Evolutionary conservation across 2,888 invertebrate species (phyloP).

Genomic region (Drosophila macrospina): DNA sequence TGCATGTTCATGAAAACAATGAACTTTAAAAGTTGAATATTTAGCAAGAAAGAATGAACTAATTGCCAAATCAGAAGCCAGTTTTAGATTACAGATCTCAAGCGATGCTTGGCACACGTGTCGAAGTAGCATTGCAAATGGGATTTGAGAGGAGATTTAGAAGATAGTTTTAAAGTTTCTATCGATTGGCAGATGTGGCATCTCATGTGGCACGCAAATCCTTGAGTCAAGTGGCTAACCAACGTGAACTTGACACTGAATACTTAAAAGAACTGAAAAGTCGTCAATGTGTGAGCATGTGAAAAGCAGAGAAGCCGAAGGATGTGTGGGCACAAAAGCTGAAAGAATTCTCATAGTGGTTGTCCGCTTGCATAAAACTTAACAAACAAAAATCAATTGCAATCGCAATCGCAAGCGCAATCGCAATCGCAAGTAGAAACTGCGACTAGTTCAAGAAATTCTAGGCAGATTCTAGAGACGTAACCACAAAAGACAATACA

Average conservation of each 20-base stretch:
- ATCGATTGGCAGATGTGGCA: constrained; percentile 35
- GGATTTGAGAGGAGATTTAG: not conserved
- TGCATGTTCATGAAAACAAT: not conserved
- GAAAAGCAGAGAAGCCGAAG: not conserved
- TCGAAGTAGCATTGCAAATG: not conserved
- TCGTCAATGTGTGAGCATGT: constrained; percentile 11
- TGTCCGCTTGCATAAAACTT: constrained; percentile 56
- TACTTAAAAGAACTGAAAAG: constrained; percentile 47
- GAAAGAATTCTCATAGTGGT: constrained; percentile 8
- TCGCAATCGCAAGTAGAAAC: constrained; percentile 55
- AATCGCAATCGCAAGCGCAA: constrained; percentile 11
- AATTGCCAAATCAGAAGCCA: not conserved
- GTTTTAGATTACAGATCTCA: not conserved
- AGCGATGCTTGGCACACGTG: not conserved
- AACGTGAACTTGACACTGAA: constrained; percentile 73
- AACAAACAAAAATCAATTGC: constrained; percentile 74
- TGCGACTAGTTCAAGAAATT: constrained; percentile 4
- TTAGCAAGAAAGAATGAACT: not conserved
- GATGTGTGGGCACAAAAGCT: constrained; percentile 38
- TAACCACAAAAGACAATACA: constrained; percentile 3
- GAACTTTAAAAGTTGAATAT: not conserved
- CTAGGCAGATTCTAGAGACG: constrained; percentile 1
- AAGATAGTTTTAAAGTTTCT: constrained; percentile 23
- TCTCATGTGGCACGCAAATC: constrained; percentile 11
- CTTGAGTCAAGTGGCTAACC: constrained; percentile 52